These are phyloP conservation scores for Hemibagrus guttatus DNA, from an alignment of 2,797 vertebrate genomes.

Conservation along the genomic window DNA sequence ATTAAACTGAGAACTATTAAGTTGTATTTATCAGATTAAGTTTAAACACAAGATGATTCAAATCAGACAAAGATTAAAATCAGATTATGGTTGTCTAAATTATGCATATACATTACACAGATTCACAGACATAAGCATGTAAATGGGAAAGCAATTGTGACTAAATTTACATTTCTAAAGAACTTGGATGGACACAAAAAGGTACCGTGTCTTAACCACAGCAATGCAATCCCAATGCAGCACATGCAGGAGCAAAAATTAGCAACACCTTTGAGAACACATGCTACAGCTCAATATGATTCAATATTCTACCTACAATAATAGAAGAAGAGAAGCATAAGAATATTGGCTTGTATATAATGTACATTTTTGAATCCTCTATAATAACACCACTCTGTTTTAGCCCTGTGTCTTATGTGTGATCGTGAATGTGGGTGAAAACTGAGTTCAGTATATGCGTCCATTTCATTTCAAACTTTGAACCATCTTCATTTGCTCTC, in stretches of 20 bases:
- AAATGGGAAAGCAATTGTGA: slow-evolving; percentile 66
- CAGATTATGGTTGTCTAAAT: not conserved
- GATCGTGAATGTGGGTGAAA: not conserved
- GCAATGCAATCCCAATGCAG: slow-evolving; percentile 45
- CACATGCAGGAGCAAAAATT: slow-evolving; percentile 14
- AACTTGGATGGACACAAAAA: slow-evolving; percentile 67
- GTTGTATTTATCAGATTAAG: not conserved
- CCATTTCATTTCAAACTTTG: slow-evolving; percentile 47
- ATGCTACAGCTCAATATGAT: not conserved
- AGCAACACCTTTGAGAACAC: not conserved
- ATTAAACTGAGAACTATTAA: not conserved
- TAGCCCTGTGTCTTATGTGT: not conserved
- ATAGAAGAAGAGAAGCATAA: not conserved
- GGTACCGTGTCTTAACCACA: slow-evolving; percentile 55
- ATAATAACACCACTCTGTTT: not conserved
- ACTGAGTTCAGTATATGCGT: slow-evolving; percentile 40
- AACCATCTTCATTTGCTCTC: slow-evolving; percentile 40
- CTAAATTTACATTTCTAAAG: slow-evolving; percentile 71
- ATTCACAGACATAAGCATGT: slow-evolving; percentile 64
- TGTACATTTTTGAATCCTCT: not conserved
- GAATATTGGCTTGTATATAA: not conserved
- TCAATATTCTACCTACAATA: not conserved
- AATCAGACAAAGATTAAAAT: too few relatives aligned
- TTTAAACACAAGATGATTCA: not conserved
- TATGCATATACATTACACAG: slow-evolving; percentile 29